Conservation (phyloP, 2,113 vertebrate species). For the Dryoscopus gambensis region DNA sequence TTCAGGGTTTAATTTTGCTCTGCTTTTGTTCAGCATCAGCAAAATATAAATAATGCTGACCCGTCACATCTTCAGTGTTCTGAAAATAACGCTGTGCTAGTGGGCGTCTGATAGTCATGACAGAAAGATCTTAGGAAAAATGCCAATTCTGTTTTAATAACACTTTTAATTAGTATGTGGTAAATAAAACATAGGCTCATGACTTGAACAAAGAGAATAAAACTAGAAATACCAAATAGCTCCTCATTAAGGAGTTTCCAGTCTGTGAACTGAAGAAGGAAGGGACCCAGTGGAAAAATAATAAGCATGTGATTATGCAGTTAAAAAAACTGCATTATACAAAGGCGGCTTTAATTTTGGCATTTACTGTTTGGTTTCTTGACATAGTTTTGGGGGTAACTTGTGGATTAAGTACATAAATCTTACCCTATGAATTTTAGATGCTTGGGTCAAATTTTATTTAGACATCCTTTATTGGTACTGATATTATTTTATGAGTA, state of each 20-base stretch:
- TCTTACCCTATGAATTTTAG: background rate
- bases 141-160: conserved; percentile 17
- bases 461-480: background rate
- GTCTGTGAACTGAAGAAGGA: background rate
- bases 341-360: background rate
- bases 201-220: background rate
- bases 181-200: conserved; percentile 25
- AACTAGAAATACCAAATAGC: background rate
- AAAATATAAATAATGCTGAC: conserved; percentile 2
- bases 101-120: background rate
- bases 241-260: background rate
- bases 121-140: background rate
- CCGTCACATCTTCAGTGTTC: background rate
- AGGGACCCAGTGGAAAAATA: background rate
- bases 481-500: background rate
- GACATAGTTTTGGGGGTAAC: background rate
- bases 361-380: background rate
- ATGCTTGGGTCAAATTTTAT: background rate
- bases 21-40: background rate
- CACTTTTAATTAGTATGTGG: background rate
- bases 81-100: background rate
- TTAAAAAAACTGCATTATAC: background rate
- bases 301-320: background rate
- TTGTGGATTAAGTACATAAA: background rate
- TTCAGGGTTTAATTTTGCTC: conserved; percentile 6